phyloP scores from a whole-genome alignment of 2,113 vertebrate genomes.

The Laticauda colubrina region DNA sequence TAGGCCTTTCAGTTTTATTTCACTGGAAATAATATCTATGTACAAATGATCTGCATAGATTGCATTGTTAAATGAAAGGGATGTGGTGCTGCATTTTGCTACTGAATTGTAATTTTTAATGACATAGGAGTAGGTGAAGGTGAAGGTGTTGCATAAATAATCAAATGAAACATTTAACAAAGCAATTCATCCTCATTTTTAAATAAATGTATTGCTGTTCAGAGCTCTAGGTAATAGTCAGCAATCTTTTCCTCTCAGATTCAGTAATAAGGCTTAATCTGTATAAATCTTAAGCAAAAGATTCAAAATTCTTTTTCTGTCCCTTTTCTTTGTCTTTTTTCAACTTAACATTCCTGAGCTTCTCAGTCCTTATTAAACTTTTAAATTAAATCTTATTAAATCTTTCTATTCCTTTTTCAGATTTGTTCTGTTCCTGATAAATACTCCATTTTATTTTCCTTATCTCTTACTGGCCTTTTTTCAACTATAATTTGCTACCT shows the following conservation, averaged over 20 bases:
- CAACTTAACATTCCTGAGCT: background rate
- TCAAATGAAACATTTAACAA: background rate
- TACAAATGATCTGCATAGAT: background rate
- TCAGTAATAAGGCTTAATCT: background rate
- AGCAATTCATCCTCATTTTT: background rate
- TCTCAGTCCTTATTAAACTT: background rate
- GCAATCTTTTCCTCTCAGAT: background rate
- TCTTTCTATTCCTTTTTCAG: background rate
- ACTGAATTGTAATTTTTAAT: background rate
- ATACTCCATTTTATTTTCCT: background rate
- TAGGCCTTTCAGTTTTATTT: background rate
- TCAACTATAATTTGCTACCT: background rate
- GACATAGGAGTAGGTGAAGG: background rate
- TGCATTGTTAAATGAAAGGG: background rate
- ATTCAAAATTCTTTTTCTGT: background rate
- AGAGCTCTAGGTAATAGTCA: background rate
- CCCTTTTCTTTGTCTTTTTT: background rate
- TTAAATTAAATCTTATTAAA: too few species aligned
- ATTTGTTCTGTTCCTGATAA: background rate
- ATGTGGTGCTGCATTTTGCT: background rate
- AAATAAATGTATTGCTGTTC: background rate
- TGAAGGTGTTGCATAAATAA: background rate
- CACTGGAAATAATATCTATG: background rate
- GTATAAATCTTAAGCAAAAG: background rate
- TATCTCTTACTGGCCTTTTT: background rate